Base-by-base conservation (phyloP, 23 tunicate species). In the Halocynthia aurantium region DNA sequence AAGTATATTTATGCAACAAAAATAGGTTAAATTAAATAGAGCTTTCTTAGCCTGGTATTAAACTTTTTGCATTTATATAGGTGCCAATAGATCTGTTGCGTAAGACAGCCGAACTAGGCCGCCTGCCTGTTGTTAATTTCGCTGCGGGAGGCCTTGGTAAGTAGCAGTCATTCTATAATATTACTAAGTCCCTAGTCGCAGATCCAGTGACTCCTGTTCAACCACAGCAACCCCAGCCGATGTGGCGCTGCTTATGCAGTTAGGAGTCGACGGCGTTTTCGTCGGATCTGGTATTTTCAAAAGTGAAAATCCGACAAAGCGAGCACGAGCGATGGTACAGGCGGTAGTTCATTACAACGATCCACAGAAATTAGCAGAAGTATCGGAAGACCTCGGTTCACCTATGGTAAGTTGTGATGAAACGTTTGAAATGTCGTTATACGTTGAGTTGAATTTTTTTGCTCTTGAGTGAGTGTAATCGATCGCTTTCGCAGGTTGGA, bases 281-380 rank as follows among this genome's bases (percentile, higher is more conserved):
- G 95, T 88, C 6, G 95, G 95, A n/a, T 88, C 95, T 6, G 95
- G 95, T 8, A 88, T 88, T 22, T 88, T 88, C 62, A 88, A 88
- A 57, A 88, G 95, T 53, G 53, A 61, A 31, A 21, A 62, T 60
- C 95, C 95, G 0, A 81, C 64, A 56, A 88, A 83, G 53, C 83
- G 95, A 49, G 95, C 88, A 6, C 65, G 73, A 40, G 95, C 95
- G 57, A 88, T 88, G 95, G 95, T 72, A 22, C 72, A 83, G 60
- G 87, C 95, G 56, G 95, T 88, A 8, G 71, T 73, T 17, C 84
- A 88, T 80, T 88, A 88, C 67, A 79, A 88, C 6, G 84, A 88
- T 57, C 88, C 84, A n/a, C 72, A 80, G 54, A 58, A 21, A n/a
- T 53, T 88, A 60, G 95, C 88, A 6, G 84, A 78, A 31, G 49